Evolutionary conservation across 2,888 invertebrate species (phyloP), one percentile per base, ranked within the genome.

Genomic region (Stictocephala bisonia): DNA sequence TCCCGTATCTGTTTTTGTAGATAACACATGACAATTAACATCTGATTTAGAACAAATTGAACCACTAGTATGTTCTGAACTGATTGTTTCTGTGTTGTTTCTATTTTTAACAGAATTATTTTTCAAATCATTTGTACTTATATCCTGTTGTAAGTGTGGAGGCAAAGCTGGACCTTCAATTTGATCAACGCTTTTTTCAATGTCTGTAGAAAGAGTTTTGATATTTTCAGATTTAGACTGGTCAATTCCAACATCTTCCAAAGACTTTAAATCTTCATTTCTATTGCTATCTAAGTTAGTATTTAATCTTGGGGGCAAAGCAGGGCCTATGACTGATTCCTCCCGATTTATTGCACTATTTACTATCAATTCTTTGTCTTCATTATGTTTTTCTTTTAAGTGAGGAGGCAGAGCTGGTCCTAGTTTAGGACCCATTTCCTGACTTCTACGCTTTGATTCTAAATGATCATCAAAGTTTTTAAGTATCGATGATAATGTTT

Each of bases 1-100:
- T 22, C 41, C 24, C 1, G 24, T 3, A 4, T 64, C 15, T 40
- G 84, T 77, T 80, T 84, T 83, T 20, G 85, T 84, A 22, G 86
- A 86, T 71, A 85, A 77, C 20, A 81, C 81, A 48, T 85, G 84
- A 0, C 84, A 85, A 24, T 76, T 60, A 11, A 71, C 48, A 77
- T 83, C 84, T 58, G 79, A 78, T 50, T 81, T n/a, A n/a, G n/a
- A n/a, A n/a, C n/a, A n/a, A n/a, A n/a, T n/a, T n/a, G n/a, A n/a
- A n/a, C n/a, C n/a, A n/a, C n/a, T n/a, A n/a, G n/a, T n/a, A n/a
- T n/a, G n/a, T n/a, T n/a, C n/a, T n/a, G n/a, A n/a, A n/a, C n/a
- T n/a, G n/a, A n/a, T n/a, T n/a, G n/a, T n/a, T n/a, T n/a, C n/a
- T n/a, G n/a, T n/a, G n/a, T n/a, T n/a, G n/a, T n/a, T n/a, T n/a